Base-by-base conservation (phyloP, 2,113 vertebrate genomes). In the Melospiza georgiana region DNA sequence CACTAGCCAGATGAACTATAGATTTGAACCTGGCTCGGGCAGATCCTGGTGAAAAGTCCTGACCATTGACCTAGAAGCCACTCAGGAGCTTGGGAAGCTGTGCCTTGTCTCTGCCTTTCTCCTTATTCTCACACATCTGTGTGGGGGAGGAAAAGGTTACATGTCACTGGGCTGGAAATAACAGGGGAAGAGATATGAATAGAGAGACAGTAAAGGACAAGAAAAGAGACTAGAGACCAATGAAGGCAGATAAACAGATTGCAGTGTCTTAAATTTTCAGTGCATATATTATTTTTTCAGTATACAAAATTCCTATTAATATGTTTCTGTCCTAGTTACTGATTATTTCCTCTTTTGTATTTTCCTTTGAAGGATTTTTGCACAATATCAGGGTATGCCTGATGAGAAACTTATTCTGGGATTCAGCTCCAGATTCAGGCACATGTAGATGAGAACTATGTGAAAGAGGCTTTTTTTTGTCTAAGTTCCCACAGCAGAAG, bases 1-100 rank as follows among this genome's bases (percentile, higher is more conserved):
- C 17, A 25, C 48, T 37, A 71, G 14, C 16, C 20, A 37, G 28
- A 39, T 39, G 37, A 39, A 39, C 11, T 39, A 39, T 39, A 39
- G 37, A 51, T 27, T 41, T 63, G 43, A 79, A 66, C 3, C 19
- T 2, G 3, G 10, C 24, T 90, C 5, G 15, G 31, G 3, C 22
- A 58, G 10, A 31, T 46, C 39, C 31, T 67, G 20, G 11, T 72
- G 49, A 35, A 72, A 83, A 48, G 30, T 33, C 67, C 35, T 79
- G 58, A n/a, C 17, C 11, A 0, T n/a, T 59, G 58, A 51, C 7
- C 17, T 4, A 12, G 23, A 6, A 81, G 23, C 11, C 3, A 1
- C 11, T 12, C 24, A 23, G 31, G 28, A 85, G 8, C 31, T n/a
- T 67, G 39, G 52, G 48, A 12, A 86, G 30, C 35, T n/a, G 31